Conservation (phyloP, 2,888 invertebrate genomes). For the Tupiocoris notatus region DNA sequence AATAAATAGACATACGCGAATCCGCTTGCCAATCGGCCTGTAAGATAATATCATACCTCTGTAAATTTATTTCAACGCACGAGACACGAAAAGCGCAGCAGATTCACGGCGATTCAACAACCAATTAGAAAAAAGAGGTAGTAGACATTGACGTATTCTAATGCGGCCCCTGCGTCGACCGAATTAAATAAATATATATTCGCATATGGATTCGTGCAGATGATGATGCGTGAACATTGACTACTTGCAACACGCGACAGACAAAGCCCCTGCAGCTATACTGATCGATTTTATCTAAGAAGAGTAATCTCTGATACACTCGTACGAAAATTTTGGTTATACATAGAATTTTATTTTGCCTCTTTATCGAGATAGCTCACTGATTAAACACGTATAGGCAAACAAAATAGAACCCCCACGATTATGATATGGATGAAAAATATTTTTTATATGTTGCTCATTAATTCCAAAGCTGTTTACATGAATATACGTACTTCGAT, state of each 20-base stretch:
- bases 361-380: slow-evolving; percentile 1
- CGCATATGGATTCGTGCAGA: too few relatives aligned
- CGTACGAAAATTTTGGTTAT: slow-evolving; percentile 27
- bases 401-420: slow-evolving; percentile 12
- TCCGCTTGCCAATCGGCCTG: too few relatives aligned
- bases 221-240: not conserved
- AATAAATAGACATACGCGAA: too few relatives aligned
- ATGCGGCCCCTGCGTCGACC: too few relatives aligned
- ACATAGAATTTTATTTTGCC: slow-evolving; percentile 14
- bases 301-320: slow-evolving; percentile 41
- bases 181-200: too few relatives aligned
- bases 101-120: too few relatives aligned
- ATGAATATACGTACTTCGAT: slow-evolving; percentile 25
- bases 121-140: too few relatives aligned
- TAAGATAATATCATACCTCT: too few relatives aligned
- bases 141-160: too few relatives aligned
- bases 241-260: not conserved
- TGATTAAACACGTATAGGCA: slow-evolving; percentile 25
- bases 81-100: too few relatives aligned
- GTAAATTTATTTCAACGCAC: too few relatives aligned
- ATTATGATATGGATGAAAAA: slow-evolving; percentile 34
- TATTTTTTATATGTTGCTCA: slow-evolving; percentile 16
- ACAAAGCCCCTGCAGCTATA: not conserved
- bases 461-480: slow-evolving; percentile 19
- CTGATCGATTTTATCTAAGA: slow-evolving; percentile 15